A percentile compares a stretch with the other conserved stretches of the same genome.
phyloP scores from a whole-genome alignment of 2,797 vertebrate genomes.

The Sciurus carolinensis region DNA sequence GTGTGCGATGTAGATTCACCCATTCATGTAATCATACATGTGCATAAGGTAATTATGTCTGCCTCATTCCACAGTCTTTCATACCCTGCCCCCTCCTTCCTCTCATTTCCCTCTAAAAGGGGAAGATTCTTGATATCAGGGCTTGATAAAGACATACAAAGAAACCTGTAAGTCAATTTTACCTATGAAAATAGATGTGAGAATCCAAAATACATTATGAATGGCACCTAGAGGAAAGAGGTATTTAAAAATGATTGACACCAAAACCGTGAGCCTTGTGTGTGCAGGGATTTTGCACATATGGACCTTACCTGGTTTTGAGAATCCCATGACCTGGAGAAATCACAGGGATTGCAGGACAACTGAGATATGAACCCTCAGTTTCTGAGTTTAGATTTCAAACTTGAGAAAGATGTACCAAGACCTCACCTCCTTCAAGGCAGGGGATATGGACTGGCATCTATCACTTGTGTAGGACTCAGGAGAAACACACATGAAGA shows the following conservation, averaged over 20 bases:
- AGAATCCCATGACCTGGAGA: not conserved
- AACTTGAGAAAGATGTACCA: not conserved
- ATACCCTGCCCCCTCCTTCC: too few relatives aligned
- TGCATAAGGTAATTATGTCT: too few relatives aligned
- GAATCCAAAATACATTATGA: not conserved
- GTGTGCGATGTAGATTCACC: too few relatives aligned
- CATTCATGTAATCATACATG: too few relatives aligned
- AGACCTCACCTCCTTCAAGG: not conserved
- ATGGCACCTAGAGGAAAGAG: not conserved
- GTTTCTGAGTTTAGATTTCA: not conserved
- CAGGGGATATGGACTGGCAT: too few relatives aligned
- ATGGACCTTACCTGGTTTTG: rapidly evolving
- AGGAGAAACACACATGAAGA: not conserved
- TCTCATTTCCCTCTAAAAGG: too few relatives aligned
- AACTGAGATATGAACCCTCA: not conserved
- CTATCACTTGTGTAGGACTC: rapidly evolving
- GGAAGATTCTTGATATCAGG: not conserved
- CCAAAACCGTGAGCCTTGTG: rapidly evolving
- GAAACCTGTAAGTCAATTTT: not conserved
- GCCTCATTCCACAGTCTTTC: too few relatives aligned
- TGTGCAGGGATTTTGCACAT: rapidly evolving
- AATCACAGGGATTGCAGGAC: too few relatives aligned
- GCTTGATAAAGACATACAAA: not conserved
- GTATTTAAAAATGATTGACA: rapidly evolving
- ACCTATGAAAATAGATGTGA: not conserved